These are phyloP conservation scores for Bombus soroeensis DNA, from an alignment of 1,140 invertebrate genomes.

Conservation along the genomic window DNA sequence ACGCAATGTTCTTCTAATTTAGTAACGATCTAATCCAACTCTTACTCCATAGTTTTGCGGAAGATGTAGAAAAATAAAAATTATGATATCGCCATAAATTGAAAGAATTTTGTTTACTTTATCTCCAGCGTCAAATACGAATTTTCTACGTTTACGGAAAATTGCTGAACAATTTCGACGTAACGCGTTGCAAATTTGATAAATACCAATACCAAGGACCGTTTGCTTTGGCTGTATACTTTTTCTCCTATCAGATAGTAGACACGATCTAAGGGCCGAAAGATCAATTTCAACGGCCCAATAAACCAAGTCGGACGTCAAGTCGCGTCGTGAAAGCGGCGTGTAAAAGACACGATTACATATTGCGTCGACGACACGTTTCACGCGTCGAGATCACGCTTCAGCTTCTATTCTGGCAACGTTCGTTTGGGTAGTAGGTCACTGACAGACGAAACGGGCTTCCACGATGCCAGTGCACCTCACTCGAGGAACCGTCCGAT, in stretches of 20 bases:
- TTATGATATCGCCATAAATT: not conserved
- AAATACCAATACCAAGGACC: not conserved
- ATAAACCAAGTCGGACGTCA: not conserved
- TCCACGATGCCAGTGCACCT: slow-evolving; percentile 36
- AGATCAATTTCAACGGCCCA: not conserved
- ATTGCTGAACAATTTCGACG: not conserved
- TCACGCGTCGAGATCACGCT: slow-evolving; percentile 25
- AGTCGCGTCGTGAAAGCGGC: not conserved
- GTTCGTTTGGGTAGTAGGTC: slow-evolving; percentile 49
- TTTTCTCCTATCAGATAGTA: not conserved
- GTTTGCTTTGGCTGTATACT: too few species aligned
- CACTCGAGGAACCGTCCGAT: slow-evolving; percentile 8
- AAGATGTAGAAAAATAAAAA: too few species aligned
- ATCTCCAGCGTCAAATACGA: too few species aligned
- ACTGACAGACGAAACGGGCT: slow-evolving; percentile 49
- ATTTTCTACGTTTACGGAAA: not conserved
- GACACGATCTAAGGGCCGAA: not conserved
- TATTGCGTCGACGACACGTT: not conserved
- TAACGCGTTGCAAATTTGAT: not conserved
- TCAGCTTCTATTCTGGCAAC: slow-evolving; percentile 50
- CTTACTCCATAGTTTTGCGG: too few species aligned
- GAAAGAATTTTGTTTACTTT: not conserved
- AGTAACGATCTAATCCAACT: too few species aligned
- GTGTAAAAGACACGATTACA: not conserved
- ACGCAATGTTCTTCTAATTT: too few species aligned